Evolutionary conservation across 2,888 invertebrate genomes (phyloP).

Genomic region (Electrophaes corylata): DNA sequence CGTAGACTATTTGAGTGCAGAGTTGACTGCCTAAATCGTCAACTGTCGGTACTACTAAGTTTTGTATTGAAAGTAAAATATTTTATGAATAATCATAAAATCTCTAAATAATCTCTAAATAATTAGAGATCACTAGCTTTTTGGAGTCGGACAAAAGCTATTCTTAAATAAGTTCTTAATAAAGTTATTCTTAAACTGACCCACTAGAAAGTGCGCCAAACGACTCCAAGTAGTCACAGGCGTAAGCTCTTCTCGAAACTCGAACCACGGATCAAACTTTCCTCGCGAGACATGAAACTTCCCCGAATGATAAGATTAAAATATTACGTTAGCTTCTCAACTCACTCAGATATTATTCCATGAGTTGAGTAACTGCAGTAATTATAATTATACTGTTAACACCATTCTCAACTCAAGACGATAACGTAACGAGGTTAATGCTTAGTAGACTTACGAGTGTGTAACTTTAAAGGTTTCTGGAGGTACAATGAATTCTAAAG

Average conservation of each 20-base stretch:
- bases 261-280: constrained; percentile 75
- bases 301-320: constrained; percentile 80
- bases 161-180: no score
- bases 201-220: constrained; percentile 31
- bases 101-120: no score
- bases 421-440: constrained; percentile 50
- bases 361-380: constrained; percentile 53
- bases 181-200: constrained; percentile 26
- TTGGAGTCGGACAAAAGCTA: no score
- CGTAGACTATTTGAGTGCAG: neutral
- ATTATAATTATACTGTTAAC: constrained; percentile 53
- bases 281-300: constrained; percentile 75
- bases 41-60: no score
- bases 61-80: no score
- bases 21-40: no score
- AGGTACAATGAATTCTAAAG: constrained; percentile 37
- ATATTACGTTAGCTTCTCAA: constrained; percentile 72
- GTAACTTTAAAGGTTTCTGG: constrained; percentile 45
- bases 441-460: constrained; percentile 43
- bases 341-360: constrained; percentile 61
- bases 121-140: no score
- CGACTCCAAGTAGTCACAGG: constrained; percentile 57
- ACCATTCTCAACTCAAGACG: constrained; percentile 48
- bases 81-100: no score
- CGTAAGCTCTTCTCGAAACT: constrained; percentile 69